These are phyloP conservation scores for Xanthorhoe designata DNA, from an alignment of 2,888 invertebrate species.

Conservation along the genomic window DNA sequence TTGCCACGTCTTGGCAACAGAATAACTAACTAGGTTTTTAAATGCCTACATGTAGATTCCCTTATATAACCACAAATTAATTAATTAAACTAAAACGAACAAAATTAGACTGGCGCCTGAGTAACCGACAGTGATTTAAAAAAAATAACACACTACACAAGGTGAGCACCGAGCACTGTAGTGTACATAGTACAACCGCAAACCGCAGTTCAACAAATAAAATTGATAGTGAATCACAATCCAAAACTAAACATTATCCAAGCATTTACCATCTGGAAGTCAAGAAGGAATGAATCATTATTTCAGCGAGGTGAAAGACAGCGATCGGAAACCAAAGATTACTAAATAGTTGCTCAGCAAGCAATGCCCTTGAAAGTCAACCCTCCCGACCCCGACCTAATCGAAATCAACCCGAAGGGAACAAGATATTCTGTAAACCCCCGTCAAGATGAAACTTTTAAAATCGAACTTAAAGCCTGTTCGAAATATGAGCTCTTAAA, in stretches of 20 bases:
- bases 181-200: constrained; percentile 32
- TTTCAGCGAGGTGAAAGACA: constrained; percentile 32
- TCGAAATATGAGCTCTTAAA: constrained; percentile 28
- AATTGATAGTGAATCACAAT: constrained; percentile 37
- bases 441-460: constrained; percentile 36
- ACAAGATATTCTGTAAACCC: constrained; percentile 40
- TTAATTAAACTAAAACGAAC: constrained; percentile 7
- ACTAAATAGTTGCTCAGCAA: no score
- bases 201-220: constrained; percentile 36
- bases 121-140: constrained; percentile 17
- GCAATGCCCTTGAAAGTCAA: constrained; percentile 44
- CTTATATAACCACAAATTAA: constrained; percentile 6
- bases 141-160: constrained; percentile 19
- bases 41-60: not conserved
- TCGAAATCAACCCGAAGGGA: constrained; percentile 55
- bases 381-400: constrained; percentile 50
- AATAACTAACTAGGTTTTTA: not conserved
- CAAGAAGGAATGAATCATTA: constrained; percentile 42
- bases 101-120: constrained; percentile 32
- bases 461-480: constrained; percentile 27
- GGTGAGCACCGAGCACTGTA: constrained; percentile 6
- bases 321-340: constrained; percentile 10
- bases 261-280: constrained; percentile 26
- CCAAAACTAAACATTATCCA: constrained; percentile 21
- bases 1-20: not conserved